Evolutionary conservation across 2,113 vertebrate species (phyloP).

Genomic region (Bombycilla garrulus): DNA sequence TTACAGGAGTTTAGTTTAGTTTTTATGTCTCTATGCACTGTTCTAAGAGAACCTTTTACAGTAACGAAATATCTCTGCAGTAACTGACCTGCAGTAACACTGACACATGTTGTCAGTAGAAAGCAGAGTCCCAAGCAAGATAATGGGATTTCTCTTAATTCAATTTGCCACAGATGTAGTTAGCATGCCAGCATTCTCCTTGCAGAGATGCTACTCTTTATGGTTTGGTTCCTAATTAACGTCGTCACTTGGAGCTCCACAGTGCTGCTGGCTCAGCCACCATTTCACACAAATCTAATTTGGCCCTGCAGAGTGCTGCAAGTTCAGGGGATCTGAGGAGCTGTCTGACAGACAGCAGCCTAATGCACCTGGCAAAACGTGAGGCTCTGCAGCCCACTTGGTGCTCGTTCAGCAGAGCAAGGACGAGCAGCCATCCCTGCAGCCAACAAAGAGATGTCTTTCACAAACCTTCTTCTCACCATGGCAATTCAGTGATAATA

Average conservation of each 20-base stretch:
- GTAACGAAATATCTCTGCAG: conserved; percentile 18
- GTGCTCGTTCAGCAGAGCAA: not conserved
- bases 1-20: not conserved
- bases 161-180: conserved; percentile 61
- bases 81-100: conserved; percentile 15
- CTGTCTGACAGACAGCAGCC: conserved; percentile 1
- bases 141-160: conserved; percentile 75
- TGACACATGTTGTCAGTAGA: conserved; percentile 22
- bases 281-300: conserved; percentile 64
- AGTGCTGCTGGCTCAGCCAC: conserved; percentile 60
- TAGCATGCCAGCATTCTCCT: conserved; percentile 48
- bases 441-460: not conserved
- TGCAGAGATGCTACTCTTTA: conserved; percentile 65
- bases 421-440: not conserved
- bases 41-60: not conserved
- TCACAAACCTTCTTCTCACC: not conserved
- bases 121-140: conserved; percentile 44
- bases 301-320: conserved; percentile 60
- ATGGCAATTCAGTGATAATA: not conserved
- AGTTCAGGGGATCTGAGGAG: conserved; percentile 10
- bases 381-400: not conserved
- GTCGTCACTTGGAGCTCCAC: conserved; percentile 56
- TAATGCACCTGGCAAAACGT: not conserved
- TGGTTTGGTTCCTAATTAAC: conserved; percentile 70
- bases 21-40: not conserved